phyloP scores from a whole-genome alignment of 2,113 vertebrate species.

The Albula goreensis region DNA sequence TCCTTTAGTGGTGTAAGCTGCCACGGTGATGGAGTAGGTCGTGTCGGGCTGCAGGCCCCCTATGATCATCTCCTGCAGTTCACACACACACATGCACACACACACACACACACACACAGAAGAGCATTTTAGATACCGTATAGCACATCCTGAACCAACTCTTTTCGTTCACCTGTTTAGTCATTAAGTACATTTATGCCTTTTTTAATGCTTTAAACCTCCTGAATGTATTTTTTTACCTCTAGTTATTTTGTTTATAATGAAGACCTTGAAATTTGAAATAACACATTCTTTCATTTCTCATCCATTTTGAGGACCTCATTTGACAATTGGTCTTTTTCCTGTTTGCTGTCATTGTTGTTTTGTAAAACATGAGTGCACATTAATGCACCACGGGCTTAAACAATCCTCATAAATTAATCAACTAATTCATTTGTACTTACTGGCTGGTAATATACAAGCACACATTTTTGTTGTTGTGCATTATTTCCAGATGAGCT shows the following conservation, averaged over 20 bases:
- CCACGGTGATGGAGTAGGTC: slow-evolving; percentile 92
- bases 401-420: slow-evolving; percentile 48
- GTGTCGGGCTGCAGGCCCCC: slow-evolving; percentile 91
- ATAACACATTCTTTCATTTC: background rate
- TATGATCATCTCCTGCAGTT: slow-evolving; percentile 90
- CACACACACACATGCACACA: slow-evolving; percentile 34
- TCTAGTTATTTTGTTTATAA: too few relatives aligned
- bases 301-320: background rate
- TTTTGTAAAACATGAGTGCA: background rate
- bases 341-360: background rate
- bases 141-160: background rate
- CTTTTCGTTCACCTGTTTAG: background rate
- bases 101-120: background rate
- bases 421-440: slow-evolving; percentile 49
- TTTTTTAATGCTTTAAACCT: background rate
- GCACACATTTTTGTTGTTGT: background rate
- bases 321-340: background rate
- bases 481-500: background rate
- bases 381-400: background rate
- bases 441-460: background rate
- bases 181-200: background rate
- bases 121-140: background rate
- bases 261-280: too few relatives aligned
- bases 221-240: too few relatives aligned
- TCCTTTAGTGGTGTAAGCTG: slow-evolving; percentile 98